Evolutionary conservation across 2,113 vertebrate genomes (phyloP).

Genomic region (Pelvicachromis taeniatus): DNA sequence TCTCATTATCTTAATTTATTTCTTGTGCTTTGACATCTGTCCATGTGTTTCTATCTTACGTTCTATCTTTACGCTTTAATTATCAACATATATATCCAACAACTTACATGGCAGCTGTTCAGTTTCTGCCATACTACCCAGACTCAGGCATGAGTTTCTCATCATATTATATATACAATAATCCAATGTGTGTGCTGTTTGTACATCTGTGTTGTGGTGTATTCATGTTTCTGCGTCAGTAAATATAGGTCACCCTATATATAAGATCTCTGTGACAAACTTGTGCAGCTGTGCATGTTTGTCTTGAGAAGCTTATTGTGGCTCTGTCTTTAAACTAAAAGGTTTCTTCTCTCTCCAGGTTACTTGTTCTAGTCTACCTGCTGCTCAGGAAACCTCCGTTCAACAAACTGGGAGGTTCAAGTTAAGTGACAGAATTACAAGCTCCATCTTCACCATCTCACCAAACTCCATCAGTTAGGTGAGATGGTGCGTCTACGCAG

Average conservation of each 20-base stretch:
- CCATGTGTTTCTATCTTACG: constrained; percentile 7
- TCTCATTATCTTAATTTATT: constrained; percentile 30
- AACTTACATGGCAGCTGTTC: not conserved
- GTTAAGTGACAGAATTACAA: not conserved
- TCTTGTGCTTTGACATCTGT: constrained; percentile 41
- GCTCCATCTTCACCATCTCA: constrained; percentile 28
- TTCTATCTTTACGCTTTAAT: not conserved
- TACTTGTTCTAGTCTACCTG: constrained; percentile 36
- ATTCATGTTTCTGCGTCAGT: not conserved
- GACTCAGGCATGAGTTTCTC: not conserved
- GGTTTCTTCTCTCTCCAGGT: not conserved
- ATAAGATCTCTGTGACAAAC: constrained; percentile 19
- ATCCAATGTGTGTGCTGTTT: not conserved
- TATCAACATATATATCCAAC: not conserved
- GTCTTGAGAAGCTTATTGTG: constrained; percentile 56
- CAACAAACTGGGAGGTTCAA: not conserved
- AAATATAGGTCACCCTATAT: constrained; percentile 21
- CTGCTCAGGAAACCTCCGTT: not conserved
- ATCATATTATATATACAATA: constrained; percentile 4
- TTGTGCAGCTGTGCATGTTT: constrained; percentile 60
- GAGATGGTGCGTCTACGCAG: constrained; percentile 73
- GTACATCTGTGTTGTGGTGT: not conserved
- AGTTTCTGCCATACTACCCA: not conserved
- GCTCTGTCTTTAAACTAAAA: constrained; percentile 37
- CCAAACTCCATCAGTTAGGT: constrained; percentile 55